Base-by-base conservation (phyloP, 2,888 invertebrate genomes). In the Megaustenia siamemsis region DNA sequence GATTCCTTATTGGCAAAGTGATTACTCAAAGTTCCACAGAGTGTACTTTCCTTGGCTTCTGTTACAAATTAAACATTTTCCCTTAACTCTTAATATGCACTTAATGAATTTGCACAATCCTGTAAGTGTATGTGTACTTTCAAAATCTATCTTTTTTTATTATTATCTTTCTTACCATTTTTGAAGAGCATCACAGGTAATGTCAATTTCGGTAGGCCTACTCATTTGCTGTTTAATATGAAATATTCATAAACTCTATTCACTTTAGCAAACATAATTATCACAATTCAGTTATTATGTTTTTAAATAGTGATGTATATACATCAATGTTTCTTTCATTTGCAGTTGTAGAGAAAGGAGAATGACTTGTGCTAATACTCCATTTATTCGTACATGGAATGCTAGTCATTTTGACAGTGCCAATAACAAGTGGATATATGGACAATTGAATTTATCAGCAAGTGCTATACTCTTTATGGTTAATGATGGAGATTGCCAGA, bases 401-500 rank as follows among this genome's bases (percentile, higher is more conserved):
- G 87, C 87, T 0, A 88, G 88, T 40, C 85, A 88, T 56, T 91
- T 90, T 83, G 81, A 87, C n/a, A 88, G 88, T 40, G 85, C 86
- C 60, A 75, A 63, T 8, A 69, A 87, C 49, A 88, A 82, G 82
- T 92, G 92, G 92, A 82, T 88, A 10, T 87, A 88, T 82, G 92
- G 92, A 1, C 83, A 45, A 3, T 73, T 92, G 15, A 83, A 76
- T 24, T 77, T 91, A 8, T 83, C 83, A 18, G 82, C 87, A 28
- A 78, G 86, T 38, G 86, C 81, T 32, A 68, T 90, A 15, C 45
- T 35, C 10, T 91, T 92, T 83, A 40, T 73, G 24, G 76, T 86
- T 38, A 73, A 63, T 24, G 66, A 84, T 69, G 56, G 60, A 18
- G 75, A 84, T 56, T 79, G 85, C 45, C 71, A 56, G 68, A 60